Evolutionary conservation across 2,797 vertebrate species (phyloP).

Genomic region (Furcifer pardalis): DNA sequence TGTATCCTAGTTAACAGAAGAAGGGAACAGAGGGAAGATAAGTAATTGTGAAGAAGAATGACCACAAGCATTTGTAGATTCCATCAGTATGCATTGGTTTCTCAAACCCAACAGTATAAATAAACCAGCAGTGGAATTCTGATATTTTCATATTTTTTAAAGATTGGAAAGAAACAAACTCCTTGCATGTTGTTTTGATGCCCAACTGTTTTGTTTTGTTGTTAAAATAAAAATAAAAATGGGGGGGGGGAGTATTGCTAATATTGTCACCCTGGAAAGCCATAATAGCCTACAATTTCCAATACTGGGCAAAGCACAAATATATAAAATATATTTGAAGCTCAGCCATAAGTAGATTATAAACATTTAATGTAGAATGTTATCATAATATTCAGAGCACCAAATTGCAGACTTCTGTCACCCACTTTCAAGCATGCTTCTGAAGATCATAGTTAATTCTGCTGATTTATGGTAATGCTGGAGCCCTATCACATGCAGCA

Average conservation of each 20-base stretch:
- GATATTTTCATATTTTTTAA: constrained; percentile 52
- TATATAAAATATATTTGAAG: constrained; percentile 97
- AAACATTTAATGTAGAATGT: constrained; percentile 99
- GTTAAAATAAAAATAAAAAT: not conserved
- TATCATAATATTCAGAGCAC: constrained; percentile 99
- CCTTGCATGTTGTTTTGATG: constrained; percentile 24
- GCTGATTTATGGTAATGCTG: constrained; percentile 99
- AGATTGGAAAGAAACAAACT: constrained; percentile 42
- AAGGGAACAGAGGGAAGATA: too few species aligned
- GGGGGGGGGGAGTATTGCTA: constrained; percentile 54
- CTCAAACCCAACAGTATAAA: constrained; percentile 53
- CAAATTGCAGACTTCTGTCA: constrained; percentile 97
- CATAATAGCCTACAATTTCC: constrained; percentile 74
- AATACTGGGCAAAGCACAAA: constrained; percentile 85
- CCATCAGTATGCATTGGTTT: constrained; percentile 60
- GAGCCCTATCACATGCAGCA: constrained; percentile 90
- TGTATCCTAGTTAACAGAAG: not conserved
- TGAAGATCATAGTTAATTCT: constrained; percentile 99
- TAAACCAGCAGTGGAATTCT: constrained; percentile 56
- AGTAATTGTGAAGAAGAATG: not conserved
- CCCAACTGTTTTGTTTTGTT: not conserved
- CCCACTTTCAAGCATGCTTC: constrained; percentile 91
- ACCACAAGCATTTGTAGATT: constrained; percentile 53
- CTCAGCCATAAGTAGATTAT: constrained; percentile 98
- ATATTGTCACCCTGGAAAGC: constrained; percentile 66